Evolutionary conservation across 2,888 invertebrate species (phyloP).

Genomic region (Leptinotarsa haldemani): DNA sequence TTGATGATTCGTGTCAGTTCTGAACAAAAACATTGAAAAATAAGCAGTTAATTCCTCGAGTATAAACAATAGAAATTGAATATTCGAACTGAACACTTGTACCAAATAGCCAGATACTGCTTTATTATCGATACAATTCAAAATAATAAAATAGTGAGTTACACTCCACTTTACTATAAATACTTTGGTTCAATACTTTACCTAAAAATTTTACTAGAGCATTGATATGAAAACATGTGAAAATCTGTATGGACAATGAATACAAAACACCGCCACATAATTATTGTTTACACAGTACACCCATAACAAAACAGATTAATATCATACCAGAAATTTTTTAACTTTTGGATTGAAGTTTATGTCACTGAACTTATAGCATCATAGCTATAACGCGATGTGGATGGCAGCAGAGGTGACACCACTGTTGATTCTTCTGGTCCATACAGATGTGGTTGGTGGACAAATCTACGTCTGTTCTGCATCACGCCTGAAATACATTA

Average conservation of each 20-base stretch:
- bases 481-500: conserved; percentile 68
- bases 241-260: conserved; percentile 3
- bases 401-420: conserved; percentile 62
- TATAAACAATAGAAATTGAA: too few relatives aligned
- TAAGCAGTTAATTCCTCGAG: too few relatives aligned
- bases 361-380: conserved; percentile 60
- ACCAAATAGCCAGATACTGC: neutral
- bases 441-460: conserved; percentile 44
- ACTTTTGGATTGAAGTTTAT: neutral
- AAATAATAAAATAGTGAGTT: neutral
- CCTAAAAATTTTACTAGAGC: neutral
- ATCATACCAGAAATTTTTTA: conserved; percentile 2
- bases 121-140: neutral
- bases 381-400: conserved; percentile 62
- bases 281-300: neutral
- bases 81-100: neutral
- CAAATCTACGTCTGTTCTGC: conserved; percentile 64
- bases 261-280: neutral
- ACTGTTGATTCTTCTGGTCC: conserved; percentile 53
- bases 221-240: neutral
- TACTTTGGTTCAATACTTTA: neutral
- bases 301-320: too few relatives aligned
- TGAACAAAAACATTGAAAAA: neutral
- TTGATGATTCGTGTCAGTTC: neutral
- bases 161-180: neutral